Conservation (phyloP, 1,140 invertebrate genomes). For the Antheraea pernyi region DNA sequence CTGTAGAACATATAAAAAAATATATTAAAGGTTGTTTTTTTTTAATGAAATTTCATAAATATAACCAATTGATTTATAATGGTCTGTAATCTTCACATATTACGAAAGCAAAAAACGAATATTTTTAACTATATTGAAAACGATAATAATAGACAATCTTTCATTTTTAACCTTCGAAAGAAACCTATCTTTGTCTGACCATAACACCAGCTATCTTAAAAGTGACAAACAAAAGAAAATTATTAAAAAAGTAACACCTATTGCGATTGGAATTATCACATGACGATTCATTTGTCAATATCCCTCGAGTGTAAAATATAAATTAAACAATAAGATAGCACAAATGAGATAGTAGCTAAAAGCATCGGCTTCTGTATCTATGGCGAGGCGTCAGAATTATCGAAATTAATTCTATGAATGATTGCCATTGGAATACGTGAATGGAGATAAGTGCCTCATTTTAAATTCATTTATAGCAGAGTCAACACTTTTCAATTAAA, state of each 20-base stretch:
- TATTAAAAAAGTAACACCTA: constrained; percentile 35
- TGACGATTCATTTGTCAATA: constrained; percentile 53
- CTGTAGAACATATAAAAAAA: no score
- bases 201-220: not conserved
- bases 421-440: constrained; percentile 47
- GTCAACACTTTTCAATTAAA: constrained; percentile 14
- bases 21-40: no score
- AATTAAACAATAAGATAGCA: constrained; percentile 42
- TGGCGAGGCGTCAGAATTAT: constrained; percentile 63
- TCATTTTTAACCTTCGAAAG: no score
- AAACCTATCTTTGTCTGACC: not conserved
- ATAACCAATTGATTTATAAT: no score
- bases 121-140: no score
- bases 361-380: constrained; percentile 71
- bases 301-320: constrained; percentile 31
- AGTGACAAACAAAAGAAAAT: constrained; percentile 21
- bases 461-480: constrained; percentile 20
- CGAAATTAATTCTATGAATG: constrained; percentile 73
- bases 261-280: constrained; percentile 33
- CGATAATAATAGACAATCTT: no score
- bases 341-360: constrained; percentile 58
- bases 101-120: no score
- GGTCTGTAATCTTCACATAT: no score
- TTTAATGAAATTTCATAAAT: no score
- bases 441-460: constrained; percentile 27